Evolutionary conservation across 2,888 invertebrate genomes (phyloP), one percentile per base, ranked within the genome.

Genomic region (Pristionchus japonicus): DNA sequence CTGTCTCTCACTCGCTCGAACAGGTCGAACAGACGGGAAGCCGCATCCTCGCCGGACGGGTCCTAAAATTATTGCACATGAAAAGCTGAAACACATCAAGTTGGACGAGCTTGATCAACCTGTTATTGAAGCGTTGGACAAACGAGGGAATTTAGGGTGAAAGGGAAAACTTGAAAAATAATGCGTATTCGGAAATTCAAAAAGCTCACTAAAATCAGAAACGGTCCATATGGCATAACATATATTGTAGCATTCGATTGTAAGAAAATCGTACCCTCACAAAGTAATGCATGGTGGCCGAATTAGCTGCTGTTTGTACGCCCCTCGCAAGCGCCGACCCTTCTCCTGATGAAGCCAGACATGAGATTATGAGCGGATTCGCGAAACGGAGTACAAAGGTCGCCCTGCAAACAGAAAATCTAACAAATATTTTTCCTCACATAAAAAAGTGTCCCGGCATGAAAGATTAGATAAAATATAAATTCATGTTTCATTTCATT

Each of bases 311-410:
- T 2, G 20, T 40, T 43, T 87, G 87, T 2, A 77, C 17, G 20
- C n/a, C 27, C 20, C 61, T 20, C 1, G 87, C 87, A 0, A 87
- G 37, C 27, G 40, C 0, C 3, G 87, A 20, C 9, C 87, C 87
- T 20, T 52, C 86, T 31, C 34, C 49, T 11, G n/a, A 20, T 6
- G 34, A 6, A 7, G 74, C 17, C 20, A 43, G 43, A 27, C 52
- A 11, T 2, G 49, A 27, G 40, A 87, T 57, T 0, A 87, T 47
- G 17, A 87, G 37, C 1, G 87, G 87, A 80, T 87, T 87, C 13
- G 43, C 57, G 61, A 87, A 87, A 34, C 87, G 87, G 11, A 87
- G 87, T 9, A 87, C 37, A 61, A 87, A 87, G 6, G 87, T 52
- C 3, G 87, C 87, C 17, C 87, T 87, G 80, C 3, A 74, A 31